Percentiles rank a stretch among this genome's conserved stretches.
Evolutionary conservation across 2,113 vertebrate genomes (phyloP).

Genomic region (Capreolus pygargus): DNA sequence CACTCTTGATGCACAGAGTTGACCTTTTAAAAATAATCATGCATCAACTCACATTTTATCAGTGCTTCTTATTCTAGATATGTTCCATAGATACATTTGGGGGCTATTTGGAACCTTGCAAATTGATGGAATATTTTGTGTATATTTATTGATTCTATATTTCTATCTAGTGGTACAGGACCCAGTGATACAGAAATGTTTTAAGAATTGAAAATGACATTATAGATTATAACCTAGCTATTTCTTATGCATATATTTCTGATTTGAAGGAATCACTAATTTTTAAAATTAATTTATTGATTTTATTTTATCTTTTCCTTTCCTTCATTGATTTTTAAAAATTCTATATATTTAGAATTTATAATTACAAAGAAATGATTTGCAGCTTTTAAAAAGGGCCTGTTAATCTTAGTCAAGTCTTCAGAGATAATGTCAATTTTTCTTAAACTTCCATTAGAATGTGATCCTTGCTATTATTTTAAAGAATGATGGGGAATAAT

Average conservation of each 20-base stretch:
- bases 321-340: not conserved
- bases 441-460: not conserved
- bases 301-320: not conserved
- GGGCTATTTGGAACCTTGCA: not conserved
- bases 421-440: not conserved
- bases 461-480: not conserved
- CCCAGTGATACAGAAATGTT: not conserved
- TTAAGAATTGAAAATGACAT: not conserved
- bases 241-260: not conserved
- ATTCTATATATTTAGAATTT: not conserved
- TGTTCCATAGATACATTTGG: not conserved
- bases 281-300: not conserved
- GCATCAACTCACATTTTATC: not conserved
- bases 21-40: not conserved
- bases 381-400: not conserved
- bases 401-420: not conserved
- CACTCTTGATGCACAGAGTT: not conserved
- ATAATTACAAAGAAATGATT: not conserved
- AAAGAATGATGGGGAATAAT: not conserved
- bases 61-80: not conserved
- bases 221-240: not conserved
- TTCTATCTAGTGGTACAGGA: not conserved
- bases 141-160: not conserved
- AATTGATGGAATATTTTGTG: not conserved
- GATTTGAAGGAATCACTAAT: not conserved